Base-by-base conservation (phyloP, 2,888 invertebrate species). In the Acleris holmiana region DNA sequence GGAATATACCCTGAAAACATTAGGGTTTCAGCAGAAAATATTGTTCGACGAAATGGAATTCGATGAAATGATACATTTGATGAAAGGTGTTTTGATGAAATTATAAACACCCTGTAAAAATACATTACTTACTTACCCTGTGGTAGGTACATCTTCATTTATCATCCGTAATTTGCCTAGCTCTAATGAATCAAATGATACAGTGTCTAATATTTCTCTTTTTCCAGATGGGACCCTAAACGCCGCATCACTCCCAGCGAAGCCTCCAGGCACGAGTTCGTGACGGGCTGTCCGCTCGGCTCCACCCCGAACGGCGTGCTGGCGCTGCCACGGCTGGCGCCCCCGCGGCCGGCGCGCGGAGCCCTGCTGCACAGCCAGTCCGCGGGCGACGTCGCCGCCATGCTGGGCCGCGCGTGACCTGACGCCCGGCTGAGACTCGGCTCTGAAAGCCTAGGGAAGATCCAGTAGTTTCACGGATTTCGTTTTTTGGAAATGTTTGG, bases 221-320 rank as follows among this genome's bases (percentile, higher is more conserved):
- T 71, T 72, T 73, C 4, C 89, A 97, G 97, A 86, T 99, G 98
- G 98, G 98, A 98, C 89, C 97, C 98, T 18, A 96, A 96, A 80
- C 96, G 96, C 69, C 95, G 98, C 69, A 95, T 98, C 95, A 98
- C 97, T 4, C 97, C 98, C 0, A 97, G 97, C 61, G 98, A 98
- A 83, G 98, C 98, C 2, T 94, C 97, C 21, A 95, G 96, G 60
- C 98, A 98, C 88, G 97, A 97, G 79, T 98, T 98, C 76, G 94
- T 94, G 71, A 93, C 93, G 7, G 94, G 94, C 4, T 88, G 88
- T 59, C 77, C 89, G 0, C 74, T 89, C 0, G 92, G 86, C 40
- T 71, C 82, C 70, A 88, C 87, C 69, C 94, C 85, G 49, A 87
- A 77, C 57, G 94, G 79, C 79, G 94, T 78, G 83, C 83, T 94